phyloP scores from a whole-genome alignment of 2,888 invertebrate genomes.

The Callinectes sapidus region DNA sequence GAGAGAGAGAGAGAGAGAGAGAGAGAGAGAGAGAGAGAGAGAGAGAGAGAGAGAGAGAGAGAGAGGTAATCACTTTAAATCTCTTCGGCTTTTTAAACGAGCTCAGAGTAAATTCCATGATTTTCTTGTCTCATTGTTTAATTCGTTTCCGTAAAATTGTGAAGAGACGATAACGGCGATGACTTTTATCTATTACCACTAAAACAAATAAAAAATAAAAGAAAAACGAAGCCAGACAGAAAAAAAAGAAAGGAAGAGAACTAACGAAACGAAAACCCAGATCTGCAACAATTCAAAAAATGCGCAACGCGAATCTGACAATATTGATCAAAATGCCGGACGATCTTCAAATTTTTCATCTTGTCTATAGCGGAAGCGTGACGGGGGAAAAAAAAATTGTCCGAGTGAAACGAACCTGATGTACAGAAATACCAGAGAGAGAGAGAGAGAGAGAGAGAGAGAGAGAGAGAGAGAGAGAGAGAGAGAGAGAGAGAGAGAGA shows the following conservation, averaged over 20 bases:
- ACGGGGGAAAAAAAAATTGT: neutral
- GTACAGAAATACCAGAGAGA: neutral
- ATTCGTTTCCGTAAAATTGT: neutral
- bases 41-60: no score
- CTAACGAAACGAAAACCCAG: neutral
- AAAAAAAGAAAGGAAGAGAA: neutral
- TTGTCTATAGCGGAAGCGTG: neutral
- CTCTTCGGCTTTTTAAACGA: no score
- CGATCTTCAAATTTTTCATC: neutral
- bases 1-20: no score
- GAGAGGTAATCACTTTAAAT: neutral
- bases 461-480: conserved; percentile 1
- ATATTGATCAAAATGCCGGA: neutral
- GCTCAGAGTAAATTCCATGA: no score
- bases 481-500: neutral
- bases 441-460: conserved; percentile 1
- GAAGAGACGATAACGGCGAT: neutral
- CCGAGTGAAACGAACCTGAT: neutral
- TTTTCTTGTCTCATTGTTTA: neutral
- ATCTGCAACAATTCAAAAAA: neutral
- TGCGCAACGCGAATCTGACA: neutral
- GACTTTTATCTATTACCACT: neutral
- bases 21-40: neutral
- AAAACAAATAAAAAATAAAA: neutral
- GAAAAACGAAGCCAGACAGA: no score